Evolutionary conservation across 2,797 vertebrate genomes (phyloP).

Genomic region (Artibeus jamaicensis): DNA sequence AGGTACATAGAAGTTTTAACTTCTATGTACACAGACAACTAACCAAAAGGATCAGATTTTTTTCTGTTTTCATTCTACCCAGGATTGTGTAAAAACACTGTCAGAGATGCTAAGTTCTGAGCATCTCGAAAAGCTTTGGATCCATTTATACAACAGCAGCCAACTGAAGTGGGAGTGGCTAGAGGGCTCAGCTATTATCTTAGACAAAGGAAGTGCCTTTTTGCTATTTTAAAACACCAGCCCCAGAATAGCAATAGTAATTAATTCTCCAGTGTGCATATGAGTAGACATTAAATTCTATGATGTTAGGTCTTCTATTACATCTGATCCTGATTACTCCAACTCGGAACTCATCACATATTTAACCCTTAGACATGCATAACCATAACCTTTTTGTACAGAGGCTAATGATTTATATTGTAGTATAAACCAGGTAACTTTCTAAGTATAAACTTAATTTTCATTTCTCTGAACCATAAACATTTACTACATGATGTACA

Average conservation of each 20-base stretch:
- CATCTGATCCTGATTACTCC: background rate
- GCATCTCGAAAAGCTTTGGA: background rate
- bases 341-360: background rate
- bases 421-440: background rate
- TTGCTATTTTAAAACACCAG: background rate
- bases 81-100: background rate
- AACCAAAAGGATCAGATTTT: background rate
- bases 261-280: background rate
- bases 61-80: background rate
- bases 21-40: background rate
- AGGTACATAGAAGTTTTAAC: background rate
- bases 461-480: background rate
- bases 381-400: background rate
- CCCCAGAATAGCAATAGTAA: background rate
- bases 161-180: background rate
- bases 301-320: background rate
- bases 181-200: background rate
- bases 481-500: background rate
- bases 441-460: background rate
- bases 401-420: background rate
- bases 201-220: background rate
- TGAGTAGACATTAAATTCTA: background rate
- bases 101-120: background rate
- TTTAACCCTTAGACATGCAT: background rate
- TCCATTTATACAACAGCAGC: background rate